phyloP scores from a whole-genome alignment of 2,888 invertebrate species.

The Cosmia pyralina region DNA sequence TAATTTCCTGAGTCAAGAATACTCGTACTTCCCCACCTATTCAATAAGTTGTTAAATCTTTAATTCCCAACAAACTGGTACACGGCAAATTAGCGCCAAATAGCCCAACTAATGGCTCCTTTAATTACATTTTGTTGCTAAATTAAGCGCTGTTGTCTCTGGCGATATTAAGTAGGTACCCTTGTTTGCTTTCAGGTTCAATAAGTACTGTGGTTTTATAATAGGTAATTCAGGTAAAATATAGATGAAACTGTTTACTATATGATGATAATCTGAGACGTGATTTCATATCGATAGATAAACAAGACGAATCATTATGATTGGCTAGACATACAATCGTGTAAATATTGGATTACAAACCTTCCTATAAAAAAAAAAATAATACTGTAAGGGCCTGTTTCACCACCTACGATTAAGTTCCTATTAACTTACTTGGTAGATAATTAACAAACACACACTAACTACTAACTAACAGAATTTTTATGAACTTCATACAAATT shows the following conservation, averaged over 20 bases:
- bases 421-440: too few relatives aligned
- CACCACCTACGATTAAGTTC: too few relatives aligned
- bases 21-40: not conserved
- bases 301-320: too few relatives aligned
- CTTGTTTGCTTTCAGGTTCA: slow-evolving; percentile 40
- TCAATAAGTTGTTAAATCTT: slow-evolving; percentile 20
- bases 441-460: too few relatives aligned
- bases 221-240: slow-evolving; percentile 16
- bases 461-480: too few relatives aligned
- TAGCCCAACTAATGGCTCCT: slow-evolving; percentile 55
- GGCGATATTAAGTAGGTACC: slow-evolving; percentile 43
- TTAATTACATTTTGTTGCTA: slow-evolving; percentile 65
- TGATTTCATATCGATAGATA: not conserved
- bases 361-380: too few relatives aligned
- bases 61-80: slow-evolving; percentile 29
- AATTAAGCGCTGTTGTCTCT: slow-evolving; percentile 51
- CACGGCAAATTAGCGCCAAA: slow-evolving; percentile 57
- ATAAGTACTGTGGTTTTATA: slow-evolving; percentile 21
- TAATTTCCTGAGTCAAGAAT: not conserved
- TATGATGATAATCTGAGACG: not conserved
- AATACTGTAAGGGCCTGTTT: too few relatives aligned
- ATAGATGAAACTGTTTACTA: not conserved
- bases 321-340: too few relatives aligned
- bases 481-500: too few relatives aligned
- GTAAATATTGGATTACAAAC: too few relatives aligned